These are phyloP conservation scores for Cantharis rustica DNA, from an alignment of 2,888 invertebrate species.

Conservation along the genomic window DNA sequence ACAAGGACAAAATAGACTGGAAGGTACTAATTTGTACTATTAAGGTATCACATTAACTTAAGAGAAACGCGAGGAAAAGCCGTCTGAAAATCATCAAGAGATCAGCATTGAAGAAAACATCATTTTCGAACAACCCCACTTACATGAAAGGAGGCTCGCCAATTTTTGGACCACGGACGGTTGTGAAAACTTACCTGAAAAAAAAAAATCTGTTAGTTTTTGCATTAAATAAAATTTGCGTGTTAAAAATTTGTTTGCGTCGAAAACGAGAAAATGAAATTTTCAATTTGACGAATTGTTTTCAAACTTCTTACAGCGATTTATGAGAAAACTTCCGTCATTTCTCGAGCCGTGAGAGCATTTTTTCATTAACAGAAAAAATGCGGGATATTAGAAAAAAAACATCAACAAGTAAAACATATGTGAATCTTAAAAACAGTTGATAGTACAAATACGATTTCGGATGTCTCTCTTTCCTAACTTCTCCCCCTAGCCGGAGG, in stretches of 20 bases:
- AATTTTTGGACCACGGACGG: background rate
- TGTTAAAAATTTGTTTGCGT: too few species aligned
- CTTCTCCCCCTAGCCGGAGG: constrained; percentile 34
- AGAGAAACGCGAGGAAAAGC: background rate
- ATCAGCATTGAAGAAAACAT: background rate
- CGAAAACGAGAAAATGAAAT: background rate
- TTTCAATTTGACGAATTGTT: background rate
- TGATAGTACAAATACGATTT: constrained; percentile 31
- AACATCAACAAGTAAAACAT: background rate
- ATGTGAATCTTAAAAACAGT: constrained; percentile 8
- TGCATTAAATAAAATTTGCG: background rate
- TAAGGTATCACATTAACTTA: background rate
- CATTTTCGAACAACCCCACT: background rate
- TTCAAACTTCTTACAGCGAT: background rate
- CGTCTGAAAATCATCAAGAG: background rate
- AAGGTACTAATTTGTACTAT: background rate
- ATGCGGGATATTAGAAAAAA: background rate
- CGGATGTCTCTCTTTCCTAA: constrained; percentile 34
- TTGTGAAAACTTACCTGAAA: background rate
- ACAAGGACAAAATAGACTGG: background rate
- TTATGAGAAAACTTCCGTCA: background rate
- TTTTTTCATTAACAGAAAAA: background rate
- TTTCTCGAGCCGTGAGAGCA: background rate
- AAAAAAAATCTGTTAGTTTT: background rate
- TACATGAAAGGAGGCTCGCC: background rate